Conservation (phyloP, 2,888 invertebrate species). For the Dolomedes plantarius region DNA sequence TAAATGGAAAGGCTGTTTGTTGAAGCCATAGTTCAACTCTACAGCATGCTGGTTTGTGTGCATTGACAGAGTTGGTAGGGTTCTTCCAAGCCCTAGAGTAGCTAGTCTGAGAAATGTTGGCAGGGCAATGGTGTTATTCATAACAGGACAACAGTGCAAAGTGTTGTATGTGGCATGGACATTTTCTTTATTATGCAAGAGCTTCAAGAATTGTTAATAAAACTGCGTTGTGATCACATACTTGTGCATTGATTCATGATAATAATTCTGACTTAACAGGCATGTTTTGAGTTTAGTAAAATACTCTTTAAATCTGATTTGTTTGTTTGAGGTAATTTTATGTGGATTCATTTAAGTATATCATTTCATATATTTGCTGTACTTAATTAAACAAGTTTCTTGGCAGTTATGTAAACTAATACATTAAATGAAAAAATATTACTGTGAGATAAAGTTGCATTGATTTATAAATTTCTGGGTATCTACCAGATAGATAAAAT, state of each 20-base stretch:
- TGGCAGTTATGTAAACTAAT: no score
- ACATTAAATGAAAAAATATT: no score
- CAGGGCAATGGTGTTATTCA: conserved; percentile 6
- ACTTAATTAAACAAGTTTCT: not conserved
- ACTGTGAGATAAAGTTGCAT: no score
- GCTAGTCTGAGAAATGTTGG: conserved; percentile 9
- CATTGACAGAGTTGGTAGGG: not conserved
- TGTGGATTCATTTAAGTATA: conserved; percentile 1
- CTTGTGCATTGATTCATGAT: not conserved
- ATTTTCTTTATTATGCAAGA: not conserved
- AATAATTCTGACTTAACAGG: not conserved
- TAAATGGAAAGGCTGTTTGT: conserved; percentile 6
- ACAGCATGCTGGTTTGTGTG: not conserved
- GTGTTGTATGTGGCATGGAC: not conserved
- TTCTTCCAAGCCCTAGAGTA: not conserved
- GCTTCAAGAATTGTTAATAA: not conserved
- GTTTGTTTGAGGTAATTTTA: not conserved
- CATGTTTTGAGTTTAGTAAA: not conserved
- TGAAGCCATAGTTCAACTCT: not conserved
- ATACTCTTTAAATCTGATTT: not conserved
- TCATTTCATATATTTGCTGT: conserved; percentile 2
- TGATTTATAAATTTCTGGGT: no score
- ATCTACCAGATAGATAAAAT: no score
- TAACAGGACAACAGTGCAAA: conserved; percentile 4
- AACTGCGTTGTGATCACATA: not conserved